Evolutionary conservation across 2,797 vertebrate genomes (phyloP), one percentile per base, ranked within the genome.

Genomic region (Lithobates sylvaticus): DNA sequence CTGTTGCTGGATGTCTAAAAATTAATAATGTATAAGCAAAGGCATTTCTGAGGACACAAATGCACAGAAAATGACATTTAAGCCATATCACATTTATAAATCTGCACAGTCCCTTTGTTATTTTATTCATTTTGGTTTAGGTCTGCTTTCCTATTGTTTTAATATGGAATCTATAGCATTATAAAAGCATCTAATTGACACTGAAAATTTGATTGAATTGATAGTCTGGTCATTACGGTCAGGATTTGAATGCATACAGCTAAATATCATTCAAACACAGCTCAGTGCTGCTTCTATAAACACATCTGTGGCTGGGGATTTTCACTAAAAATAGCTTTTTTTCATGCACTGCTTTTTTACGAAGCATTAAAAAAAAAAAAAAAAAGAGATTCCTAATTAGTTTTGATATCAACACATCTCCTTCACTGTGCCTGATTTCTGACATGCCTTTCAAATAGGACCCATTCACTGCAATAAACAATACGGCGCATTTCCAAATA

Each of bases 231-330:
- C 74, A 68, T 70, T 67, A 76, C 50, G 44, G 15, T 16, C n/a
- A 68, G 50, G 70, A 23, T 73, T 78, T 74, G 34, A 78, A 78
- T 58, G 39, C 69, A 65, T 69, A 61, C 44, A 50, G 74, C 64
- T 70, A 86, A 81, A 86, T 81, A 70, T 67, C 81, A 76, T 74
- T 70, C 61, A 76, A 74, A 83, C 76, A 79, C 79, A 87, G 75
- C 73, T 44, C 8, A 29, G 70, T 70, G 73, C 76, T 73, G 81
- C 75, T 72, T 70, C 76, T 78, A n/a, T n/a, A 54, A 73, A 61
- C 34, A 65, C 75, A 83, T 78, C 68, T 54, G 58, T 34, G 42
- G 44, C 27, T 75, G 61, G 77, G 58, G 44, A 61, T 70, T 87
- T 84, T 70, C 47, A 75, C 81, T 70, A 70, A 83, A 87, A 83